Evolutionary conservation across 2,888 invertebrate species (phyloP).

Genomic region (Azorinus chamasolen): DNA sequence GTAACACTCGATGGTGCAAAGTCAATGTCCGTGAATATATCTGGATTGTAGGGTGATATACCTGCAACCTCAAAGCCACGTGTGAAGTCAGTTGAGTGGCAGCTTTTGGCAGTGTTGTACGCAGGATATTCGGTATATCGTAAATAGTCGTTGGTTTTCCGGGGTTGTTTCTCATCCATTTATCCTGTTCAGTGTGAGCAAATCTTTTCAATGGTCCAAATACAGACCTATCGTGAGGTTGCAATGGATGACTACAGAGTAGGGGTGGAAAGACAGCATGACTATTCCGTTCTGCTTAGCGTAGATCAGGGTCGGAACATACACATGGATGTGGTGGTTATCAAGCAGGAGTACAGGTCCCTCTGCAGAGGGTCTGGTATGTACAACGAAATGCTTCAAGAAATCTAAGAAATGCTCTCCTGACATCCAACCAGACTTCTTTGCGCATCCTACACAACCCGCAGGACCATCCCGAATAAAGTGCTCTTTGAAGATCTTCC

Average conservation of each 20-base stretch:
- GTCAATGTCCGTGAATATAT: conserved; percentile 6
- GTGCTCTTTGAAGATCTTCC: conserved; percentile 32
- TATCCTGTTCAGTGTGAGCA: conserved; percentile 55
- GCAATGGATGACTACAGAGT: conserved; percentile 80
- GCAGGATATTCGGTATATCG: conserved; percentile 19
- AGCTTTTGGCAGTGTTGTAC: neutral
- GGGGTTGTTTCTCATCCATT: conserved; percentile 83
- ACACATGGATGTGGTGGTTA: conserved; percentile 77
- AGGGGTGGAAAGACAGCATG: conserved; percentile 83
- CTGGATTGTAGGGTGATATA: conserved; percentile 1
- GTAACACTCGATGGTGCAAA: conserved; percentile 17
- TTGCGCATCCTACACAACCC: conserved; percentile 31
- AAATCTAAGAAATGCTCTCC: conserved; percentile 70
- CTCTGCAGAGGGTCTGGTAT: conserved; percentile 69
- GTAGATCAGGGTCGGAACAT: conserved; percentile 67
- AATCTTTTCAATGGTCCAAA: conserved; percentile 85
- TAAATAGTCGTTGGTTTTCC: conserved; percentile 73
- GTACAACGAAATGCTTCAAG: conserved; percentile 78
- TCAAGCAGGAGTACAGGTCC: conserved; percentile 77
- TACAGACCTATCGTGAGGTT: conserved; percentile 86
- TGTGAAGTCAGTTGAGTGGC: conserved; percentile 10
- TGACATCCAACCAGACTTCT: conserved; percentile 77
- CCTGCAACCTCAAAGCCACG: conserved; percentile 18
- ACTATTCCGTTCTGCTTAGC: conserved; percentile 83
- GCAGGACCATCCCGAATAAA: conserved; percentile 33